Base-by-base conservation (phyloP, 1,140 invertebrate genomes). In the Nasonia longicornis region DNA sequence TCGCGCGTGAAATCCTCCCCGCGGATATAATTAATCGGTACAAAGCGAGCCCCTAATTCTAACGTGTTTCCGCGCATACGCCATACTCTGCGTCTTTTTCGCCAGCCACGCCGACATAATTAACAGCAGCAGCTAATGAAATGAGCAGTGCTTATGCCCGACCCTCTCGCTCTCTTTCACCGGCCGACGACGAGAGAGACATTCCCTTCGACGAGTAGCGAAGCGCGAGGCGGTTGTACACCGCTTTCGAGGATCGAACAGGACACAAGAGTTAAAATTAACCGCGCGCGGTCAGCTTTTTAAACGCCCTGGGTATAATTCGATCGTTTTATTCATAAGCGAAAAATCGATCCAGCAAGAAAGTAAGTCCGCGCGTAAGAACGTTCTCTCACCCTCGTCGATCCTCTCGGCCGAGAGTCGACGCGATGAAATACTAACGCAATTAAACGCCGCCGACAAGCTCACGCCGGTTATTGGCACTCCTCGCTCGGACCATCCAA, bases 381-480 rank as follows among this genome's bases (percentile, higher is more conserved):
- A 42, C 38, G 10, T 42, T 8, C 38, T 10, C 38, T 42, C 38
- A 8, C 38, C 10, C 38, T 42, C 38, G 8, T 3, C 7, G 7
- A 67, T 67, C 26, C 52, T 58, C 16, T 58, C 20, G 6, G 38
- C 16, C 16, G 31, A 11, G 42, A 67, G 67, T 29, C 20, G 26
- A 78, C 66, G 82, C 84, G 84, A 89, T 89, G 85, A 89, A 88
- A 88, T 89, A 89, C 86, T 89, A 89, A 89, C 81, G 87, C 87
- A 88, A 89, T 89, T 89, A 89, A 89, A 89, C 83, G 82, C 83
- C 82, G 84, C 86, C 86, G 85, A 87, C 87, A 86, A 88, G 87
- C 83, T 84, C 83, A 82, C 79, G 84, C 83, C 85, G 85, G 88
- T 88, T 89, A 89, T 89, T 89, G 88, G 87, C 87, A 89, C 88